phyloP scores from a whole-genome alignment of 2,797 vertebrate genomes.

The Ptychobarbus kaznakovi region DNA sequence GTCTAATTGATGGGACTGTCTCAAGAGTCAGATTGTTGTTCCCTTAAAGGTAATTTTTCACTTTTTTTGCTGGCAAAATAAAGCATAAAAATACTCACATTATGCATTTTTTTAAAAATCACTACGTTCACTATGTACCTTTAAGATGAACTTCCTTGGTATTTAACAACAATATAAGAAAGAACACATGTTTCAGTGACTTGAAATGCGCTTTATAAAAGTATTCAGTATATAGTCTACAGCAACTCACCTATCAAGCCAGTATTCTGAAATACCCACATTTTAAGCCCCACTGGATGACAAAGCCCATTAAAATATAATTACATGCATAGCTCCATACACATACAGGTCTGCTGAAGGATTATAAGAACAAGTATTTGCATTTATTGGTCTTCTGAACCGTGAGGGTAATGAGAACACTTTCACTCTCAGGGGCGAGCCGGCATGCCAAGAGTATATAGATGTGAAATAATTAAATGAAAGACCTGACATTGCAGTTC shows the following conservation, averaged over 20 bases:
- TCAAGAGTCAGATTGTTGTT: background rate
- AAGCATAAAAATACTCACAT: background rate
- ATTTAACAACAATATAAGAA: conserved; percentile 13
- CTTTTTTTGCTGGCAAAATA: background rate
- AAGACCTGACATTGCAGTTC: conserved; percentile 50
- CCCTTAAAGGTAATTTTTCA: background rate
- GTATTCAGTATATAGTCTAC: conserved; percentile 49
- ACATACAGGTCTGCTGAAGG: conserved; percentile 27
- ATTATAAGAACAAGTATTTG: conserved; percentile 50
- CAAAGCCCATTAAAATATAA: conserved; percentile 72
- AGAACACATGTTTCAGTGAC: conserved; percentile 7
- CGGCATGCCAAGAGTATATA: conserved; percentile 47
- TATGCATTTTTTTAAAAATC: background rate
- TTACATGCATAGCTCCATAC: conserved; percentile 67
- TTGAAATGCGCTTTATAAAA: background rate
- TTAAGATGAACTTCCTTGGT: background rate
- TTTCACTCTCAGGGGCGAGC: conserved; percentile 26
- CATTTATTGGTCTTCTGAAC: conserved; percentile 53
- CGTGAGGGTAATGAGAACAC: conserved; percentile 44
- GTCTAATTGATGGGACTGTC: background rate
- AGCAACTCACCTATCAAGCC: conserved; percentile 65
- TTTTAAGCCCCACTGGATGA: conserved; percentile 72
- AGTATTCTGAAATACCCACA: conserved; percentile 60
- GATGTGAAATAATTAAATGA: conserved; percentile 53
- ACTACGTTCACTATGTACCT: background rate